Evolutionary conservation across 2,113 vertebrate species (phyloP), one percentile per base, ranked within the genome.

Genomic region (Scalopus aquaticus): DNA sequence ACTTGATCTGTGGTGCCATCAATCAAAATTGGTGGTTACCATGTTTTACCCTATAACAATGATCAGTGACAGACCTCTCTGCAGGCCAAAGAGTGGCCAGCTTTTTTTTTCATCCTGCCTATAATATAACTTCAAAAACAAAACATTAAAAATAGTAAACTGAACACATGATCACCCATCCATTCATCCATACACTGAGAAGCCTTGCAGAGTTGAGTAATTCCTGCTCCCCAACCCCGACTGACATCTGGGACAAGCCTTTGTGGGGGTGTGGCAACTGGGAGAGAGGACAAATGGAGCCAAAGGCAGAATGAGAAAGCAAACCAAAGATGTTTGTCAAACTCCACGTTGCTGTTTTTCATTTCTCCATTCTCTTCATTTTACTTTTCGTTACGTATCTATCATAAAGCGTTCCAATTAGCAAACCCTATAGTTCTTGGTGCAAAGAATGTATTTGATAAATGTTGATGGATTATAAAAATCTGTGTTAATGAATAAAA

Each of bases 91-190:
- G 32, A 3, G 62, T 86, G 24, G 35, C 35, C 32, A 10, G 6
- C 20, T 37, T 37, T 90, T 85, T 69, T 28, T 54, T 19, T 54
- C 17, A 87, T 77, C 13, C 19, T 85, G 16, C 51, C 78, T 67
- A 46, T 87, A 95, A 85, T 86, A 37, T 76, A 79, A 96, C 44
- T 87, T 87, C 56, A 94, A 92, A 93, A 95, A 84, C 56, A 74
- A 84, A 88, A 91, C 70, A 65, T 51, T 78, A 96, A 96, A 97
- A 97, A 97, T 93, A 92, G 84, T 95, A 90, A 78, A 54, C 62
- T 88, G 86, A 96, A 91, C 92, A 91, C 95, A 93, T 95, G 96
- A 60, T 70, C 72, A 90, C 86, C 64, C 97, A 97, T 96, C 96
- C 94, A 88, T 94, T 97, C 97, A 96, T 60, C 95, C 95, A 94